A percentile compares a stretch with the other conserved stretches of the same genome.
Evolutionary conservation across 2,113 vertebrate genomes (phyloP).

Genomic region (Leucosticte australis): DNA sequence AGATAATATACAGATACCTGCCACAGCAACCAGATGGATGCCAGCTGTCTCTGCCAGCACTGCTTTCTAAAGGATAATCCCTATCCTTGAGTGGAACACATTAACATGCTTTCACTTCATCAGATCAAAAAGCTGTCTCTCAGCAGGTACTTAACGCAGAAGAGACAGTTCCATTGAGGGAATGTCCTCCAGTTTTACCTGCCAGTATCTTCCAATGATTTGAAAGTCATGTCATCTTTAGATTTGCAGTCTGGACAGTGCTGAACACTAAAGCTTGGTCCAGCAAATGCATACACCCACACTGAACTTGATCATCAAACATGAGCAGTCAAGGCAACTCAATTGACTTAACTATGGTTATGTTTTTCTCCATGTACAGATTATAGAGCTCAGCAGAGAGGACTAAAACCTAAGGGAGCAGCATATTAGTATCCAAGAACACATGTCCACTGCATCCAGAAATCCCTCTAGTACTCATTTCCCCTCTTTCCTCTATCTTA

Average conservation of each 20-base stretch:
- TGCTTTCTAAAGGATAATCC: constrained; percentile 29
- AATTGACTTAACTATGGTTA: neutral
- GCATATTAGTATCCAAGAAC: neutral
- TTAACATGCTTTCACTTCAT: constrained; percentile 35
- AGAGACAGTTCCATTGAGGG: neutral
- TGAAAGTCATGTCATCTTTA: neutral
- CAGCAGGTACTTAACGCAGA: neutral
- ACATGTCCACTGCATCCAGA: neutral
- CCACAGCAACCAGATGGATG: constrained; percentile 33
- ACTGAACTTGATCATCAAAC: neutral
- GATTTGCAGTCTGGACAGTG: neutral
- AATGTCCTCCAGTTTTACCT: neutral
- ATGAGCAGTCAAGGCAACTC: neutral
- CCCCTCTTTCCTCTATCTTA: neutral
- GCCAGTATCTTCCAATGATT: neutral
- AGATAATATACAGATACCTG: constrained; percentile 15
- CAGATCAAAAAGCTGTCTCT: neutral
- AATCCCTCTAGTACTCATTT: neutral
- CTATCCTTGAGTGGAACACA: neutral
- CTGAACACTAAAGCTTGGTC: neutral
- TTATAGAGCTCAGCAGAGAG: neutral
- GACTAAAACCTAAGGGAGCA: neutral
- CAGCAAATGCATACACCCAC: neutral
- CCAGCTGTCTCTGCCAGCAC: neutral
- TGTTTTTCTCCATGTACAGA: neutral